phyloP scores from a whole-genome alignment of 2,888 invertebrate genomes.

The Ashinkailepas kermadecensis region DNA sequence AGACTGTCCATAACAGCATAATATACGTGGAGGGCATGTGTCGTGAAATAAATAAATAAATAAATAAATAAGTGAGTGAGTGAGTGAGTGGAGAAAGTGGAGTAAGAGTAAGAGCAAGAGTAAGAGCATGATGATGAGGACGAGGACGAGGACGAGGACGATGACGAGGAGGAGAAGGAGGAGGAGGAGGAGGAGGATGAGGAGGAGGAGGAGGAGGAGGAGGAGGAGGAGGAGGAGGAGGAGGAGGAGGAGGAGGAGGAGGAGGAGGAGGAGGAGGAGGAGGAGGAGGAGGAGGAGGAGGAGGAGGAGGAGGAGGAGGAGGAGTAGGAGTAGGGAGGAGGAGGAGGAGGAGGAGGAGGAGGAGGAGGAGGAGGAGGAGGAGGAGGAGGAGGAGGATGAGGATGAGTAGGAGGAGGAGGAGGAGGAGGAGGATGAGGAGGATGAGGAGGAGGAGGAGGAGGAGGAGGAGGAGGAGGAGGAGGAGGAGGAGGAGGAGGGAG shows the following conservation, averaged over 20 bases:
- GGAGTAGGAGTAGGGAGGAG: not conserved
- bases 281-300: not conserved
- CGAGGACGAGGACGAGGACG: not conserved
- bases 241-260: not conserved
- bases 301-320: not conserved
- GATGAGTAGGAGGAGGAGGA: not conserved
- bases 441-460: not conserved
- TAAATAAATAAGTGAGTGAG: too few species aligned
- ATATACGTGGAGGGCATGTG: too few species aligned
- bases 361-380: not conserved
- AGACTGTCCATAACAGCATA: too few species aligned
- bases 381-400: not conserved
- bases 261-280: not conserved
- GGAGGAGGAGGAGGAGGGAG: not conserved
- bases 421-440: not conserved
- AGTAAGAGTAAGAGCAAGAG: too few species aligned
- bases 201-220: not conserved
- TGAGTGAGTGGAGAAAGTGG: too few species aligned
- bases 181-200: not conserved
- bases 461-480: too few species aligned
- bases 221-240: not conserved
- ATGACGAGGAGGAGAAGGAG: not conserved
- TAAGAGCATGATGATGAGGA: not conserved
- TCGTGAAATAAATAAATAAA: too few species aligned
- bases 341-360: not conserved